Percentiles rank a stretch among this genome's conserved stretches.
phyloP scores from a whole-genome alignment of 1,140 invertebrate species.

The Dreissena rostriformis region DNA sequence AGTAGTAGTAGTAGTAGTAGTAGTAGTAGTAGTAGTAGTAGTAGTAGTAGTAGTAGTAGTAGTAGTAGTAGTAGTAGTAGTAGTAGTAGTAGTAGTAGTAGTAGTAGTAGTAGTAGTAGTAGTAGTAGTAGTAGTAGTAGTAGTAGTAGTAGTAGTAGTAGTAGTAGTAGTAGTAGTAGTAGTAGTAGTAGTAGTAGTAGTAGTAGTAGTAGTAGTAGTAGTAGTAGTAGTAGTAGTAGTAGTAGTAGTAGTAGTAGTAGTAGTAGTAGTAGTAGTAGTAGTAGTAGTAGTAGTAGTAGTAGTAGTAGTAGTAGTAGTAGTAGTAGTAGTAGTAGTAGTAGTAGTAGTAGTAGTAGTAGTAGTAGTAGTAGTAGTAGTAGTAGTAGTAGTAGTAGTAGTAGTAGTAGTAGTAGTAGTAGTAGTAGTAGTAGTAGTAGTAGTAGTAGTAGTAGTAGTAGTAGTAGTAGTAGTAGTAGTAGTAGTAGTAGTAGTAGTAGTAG shows the following conservation, averaged over 20 bases:
- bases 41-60: conserved; percentile 34
- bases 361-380: conserved; percentile 12
- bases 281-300: conserved; percentile 31
- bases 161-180: neutral
- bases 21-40: conserved; percentile 15
- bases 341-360: conserved; percentile 28
- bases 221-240: conserved; percentile 41
- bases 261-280: conserved; percentile 36
- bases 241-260: conserved; percentile 36
- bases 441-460: conserved; percentile 24
- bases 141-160: conserved; percentile 24
- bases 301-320: conserved; percentile 28
- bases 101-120: conserved; percentile 26
- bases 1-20: conserved; percentile 29
- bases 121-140: conserved; percentile 20
- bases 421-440: conserved; percentile 14
- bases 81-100: conserved; percentile 23
- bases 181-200: conserved; percentile 24
- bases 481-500: conserved; percentile 28
- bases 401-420: conserved; percentile 19
- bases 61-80: conserved; percentile 29
- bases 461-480: conserved; percentile 28
- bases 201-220: conserved; percentile 18
- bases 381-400: conserved; percentile 20
- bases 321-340: conserved; percentile 29